Conservation (phyloP, 1,140 invertebrate species). For the Cardiocondyla obscurior region DNA sequence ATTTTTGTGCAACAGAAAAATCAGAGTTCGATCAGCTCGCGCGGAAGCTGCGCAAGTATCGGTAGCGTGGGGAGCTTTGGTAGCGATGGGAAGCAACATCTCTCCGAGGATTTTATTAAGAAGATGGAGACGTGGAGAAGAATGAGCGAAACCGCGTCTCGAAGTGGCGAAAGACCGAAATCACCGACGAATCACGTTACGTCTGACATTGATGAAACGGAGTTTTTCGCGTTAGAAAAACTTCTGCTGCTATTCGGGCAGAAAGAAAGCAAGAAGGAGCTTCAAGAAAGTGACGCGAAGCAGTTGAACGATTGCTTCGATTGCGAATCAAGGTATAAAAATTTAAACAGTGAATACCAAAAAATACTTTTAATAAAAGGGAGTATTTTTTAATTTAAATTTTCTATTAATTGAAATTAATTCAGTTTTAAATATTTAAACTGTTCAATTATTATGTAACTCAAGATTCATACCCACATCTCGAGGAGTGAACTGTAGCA, state of each 20-base stretch:
- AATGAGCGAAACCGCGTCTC: slow-evolving; percentile 73
- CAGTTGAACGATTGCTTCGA: slow-evolving; percentile 59
- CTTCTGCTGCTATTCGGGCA: slow-evolving; percentile 52
- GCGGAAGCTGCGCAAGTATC: slow-evolving; percentile 19
- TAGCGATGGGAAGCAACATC: slow-evolving; percentile 83
- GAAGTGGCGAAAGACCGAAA: slow-evolving; percentile 13
- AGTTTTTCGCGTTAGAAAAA: slow-evolving; percentile 82
- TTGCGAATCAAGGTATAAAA: slow-evolving; percentile 46
- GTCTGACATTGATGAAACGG: slow-evolving; percentile 75
- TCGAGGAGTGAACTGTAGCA: slow-evolving; percentile 84
- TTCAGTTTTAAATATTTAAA: background rate
- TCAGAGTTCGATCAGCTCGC: background rate
- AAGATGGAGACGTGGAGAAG: slow-evolving; percentile 88
- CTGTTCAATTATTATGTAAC: slow-evolving; percentile 11
- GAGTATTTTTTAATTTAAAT: background rate
- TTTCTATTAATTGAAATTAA: background rate
- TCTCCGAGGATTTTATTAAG: slow-evolving; percentile 88
- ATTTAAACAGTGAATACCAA: background rate
- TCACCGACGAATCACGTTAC: background rate
- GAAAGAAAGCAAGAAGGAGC: slow-evolving; percentile 85
- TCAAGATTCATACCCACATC: slow-evolving; percentile 14
- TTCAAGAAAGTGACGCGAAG: slow-evolving; percentile 85
- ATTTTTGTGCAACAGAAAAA: slow-evolving; percentile 15
- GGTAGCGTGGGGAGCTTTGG: slow-evolving; percentile 25
- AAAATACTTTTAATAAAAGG: background rate